A percentile compares a stretch with the other conserved stretches of the same genome.
These are phyloP conservation scores for Phytoseiulus persimilis DNA, from an alignment of 2,888 invertebrate genomes.

Conservation along the genomic window DNA sequence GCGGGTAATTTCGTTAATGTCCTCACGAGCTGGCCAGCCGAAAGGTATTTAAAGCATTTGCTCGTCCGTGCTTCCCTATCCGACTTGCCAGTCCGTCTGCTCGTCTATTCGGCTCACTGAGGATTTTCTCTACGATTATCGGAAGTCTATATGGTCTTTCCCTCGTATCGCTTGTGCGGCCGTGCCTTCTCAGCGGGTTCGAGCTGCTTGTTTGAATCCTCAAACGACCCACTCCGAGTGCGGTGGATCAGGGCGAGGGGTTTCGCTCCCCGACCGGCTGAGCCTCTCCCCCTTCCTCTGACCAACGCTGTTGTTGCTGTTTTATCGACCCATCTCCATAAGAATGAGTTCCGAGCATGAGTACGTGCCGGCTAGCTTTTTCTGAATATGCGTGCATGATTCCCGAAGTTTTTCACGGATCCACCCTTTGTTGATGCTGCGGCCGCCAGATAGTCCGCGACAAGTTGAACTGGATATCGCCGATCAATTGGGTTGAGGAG, in stretches of 20 bases:
- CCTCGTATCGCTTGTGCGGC: neutral
- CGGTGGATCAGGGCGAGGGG: no score
- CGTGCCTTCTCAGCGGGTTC: no score
- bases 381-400: neutral
- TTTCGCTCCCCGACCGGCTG: no score
- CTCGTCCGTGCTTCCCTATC: neutral
- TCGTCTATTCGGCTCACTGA: neutral
- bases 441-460: neutral
- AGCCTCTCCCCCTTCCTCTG: no score
- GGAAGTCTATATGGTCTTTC: constrained; percentile 31
- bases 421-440: neutral
- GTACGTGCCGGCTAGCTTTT: no score
- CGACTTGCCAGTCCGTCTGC: constrained; percentile 7
- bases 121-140: constrained; percentile 30
- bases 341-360: no score
- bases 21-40: neutral
- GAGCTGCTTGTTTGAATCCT: no score
- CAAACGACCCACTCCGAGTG: no score
- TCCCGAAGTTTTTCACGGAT: no score
- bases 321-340: no score
- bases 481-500: neutral
- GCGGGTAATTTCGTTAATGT: neutral
- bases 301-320: no score
- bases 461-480: neutral
- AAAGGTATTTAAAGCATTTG: neutral